Conservation (phyloP, 2,113 vertebrate genomes). For the Cryptotis parvus region DNA sequence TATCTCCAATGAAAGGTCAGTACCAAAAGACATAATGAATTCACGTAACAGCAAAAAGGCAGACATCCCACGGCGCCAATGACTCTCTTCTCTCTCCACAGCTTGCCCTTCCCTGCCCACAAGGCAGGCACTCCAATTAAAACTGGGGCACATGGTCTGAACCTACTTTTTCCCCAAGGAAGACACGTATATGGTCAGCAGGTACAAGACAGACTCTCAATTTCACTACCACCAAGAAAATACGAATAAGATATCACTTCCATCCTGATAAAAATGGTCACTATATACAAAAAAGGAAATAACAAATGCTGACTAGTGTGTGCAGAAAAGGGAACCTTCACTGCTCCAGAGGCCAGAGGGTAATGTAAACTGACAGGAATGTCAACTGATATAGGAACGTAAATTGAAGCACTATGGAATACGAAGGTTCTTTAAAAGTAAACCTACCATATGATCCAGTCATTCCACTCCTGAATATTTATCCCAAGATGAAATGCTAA, state of each 20-base stretch:
- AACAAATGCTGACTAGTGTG: background rate
- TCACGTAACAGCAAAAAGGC: background rate
- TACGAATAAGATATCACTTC: background rate
- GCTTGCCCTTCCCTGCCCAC: too few relatives aligned
- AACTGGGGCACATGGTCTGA: background rate
- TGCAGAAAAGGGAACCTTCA: too few relatives aligned
- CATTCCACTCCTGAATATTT: background rate
- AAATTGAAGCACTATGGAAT: too few relatives aligned
- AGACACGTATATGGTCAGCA: background rate
- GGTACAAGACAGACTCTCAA: background rate
- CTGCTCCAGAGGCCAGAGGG: too few relatives aligned
- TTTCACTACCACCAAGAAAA: background rate
- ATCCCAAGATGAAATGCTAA: background rate
- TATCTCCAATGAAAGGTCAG: background rate
- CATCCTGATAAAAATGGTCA: background rate
- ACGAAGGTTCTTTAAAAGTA: too few relatives aligned
- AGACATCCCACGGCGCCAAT: too few relatives aligned
- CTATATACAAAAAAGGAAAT: background rate
- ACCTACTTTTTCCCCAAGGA: background rate
- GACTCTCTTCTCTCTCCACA: too few relatives aligned
- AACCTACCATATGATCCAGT: background rate
- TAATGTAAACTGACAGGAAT: too few relatives aligned
- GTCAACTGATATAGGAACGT: too few relatives aligned
- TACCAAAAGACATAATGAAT: background rate
- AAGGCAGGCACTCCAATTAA: background rate